Conservation (phyloP, 2,797 vertebrate species). For the Antennarius maculatus region DNA sequence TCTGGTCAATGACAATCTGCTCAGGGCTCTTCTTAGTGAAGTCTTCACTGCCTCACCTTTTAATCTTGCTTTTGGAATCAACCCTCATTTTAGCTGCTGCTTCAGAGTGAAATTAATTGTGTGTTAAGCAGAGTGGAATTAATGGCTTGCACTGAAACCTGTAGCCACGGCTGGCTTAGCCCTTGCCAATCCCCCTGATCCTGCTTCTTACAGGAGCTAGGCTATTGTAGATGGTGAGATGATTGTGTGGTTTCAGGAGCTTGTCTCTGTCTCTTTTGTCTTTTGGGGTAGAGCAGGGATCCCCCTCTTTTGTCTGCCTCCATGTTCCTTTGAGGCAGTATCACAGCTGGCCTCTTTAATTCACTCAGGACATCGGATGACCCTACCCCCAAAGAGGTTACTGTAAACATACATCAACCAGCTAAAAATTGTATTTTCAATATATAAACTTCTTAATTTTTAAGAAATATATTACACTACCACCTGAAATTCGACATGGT, state of each 20-base stretch:
- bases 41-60: slow-evolving; percentile 68
- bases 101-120: slow-evolving; percentile 82
- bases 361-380: slow-evolving; percentile 74
- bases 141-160: slow-evolving; percentile 81
- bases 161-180: slow-evolving; percentile 76
- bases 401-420: slow-evolving; percentile 77
- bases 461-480: neutral
- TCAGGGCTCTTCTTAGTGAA: slow-evolving; percentile 57
- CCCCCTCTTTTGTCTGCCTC: slow-evolving; percentile 80
- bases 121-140: slow-evolving; percentile 84
- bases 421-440: slow-evolving; percentile 21
- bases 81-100: slow-evolving; percentile 62
- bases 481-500: neutral
- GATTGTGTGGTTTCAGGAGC: slow-evolving; percentile 81
- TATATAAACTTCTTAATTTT: neutral
- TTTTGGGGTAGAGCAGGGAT: slow-evolving; percentile 74
- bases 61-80: slow-evolving; percentile 74
- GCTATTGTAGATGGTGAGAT: slow-evolving; percentile 82
- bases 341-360: slow-evolving; percentile 95
- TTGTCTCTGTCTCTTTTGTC: slow-evolving; percentile 83
- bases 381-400: slow-evolving; percentile 77
- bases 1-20: slow-evolving; percentile 72
- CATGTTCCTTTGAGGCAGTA: slow-evolving; percentile 88
- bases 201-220: slow-evolving; percentile 81
- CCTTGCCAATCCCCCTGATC: slow-evolving; percentile 80